Base-by-base conservation (phyloP, 1,140 invertebrate species). In the Zaprionus vittiger region DNA sequence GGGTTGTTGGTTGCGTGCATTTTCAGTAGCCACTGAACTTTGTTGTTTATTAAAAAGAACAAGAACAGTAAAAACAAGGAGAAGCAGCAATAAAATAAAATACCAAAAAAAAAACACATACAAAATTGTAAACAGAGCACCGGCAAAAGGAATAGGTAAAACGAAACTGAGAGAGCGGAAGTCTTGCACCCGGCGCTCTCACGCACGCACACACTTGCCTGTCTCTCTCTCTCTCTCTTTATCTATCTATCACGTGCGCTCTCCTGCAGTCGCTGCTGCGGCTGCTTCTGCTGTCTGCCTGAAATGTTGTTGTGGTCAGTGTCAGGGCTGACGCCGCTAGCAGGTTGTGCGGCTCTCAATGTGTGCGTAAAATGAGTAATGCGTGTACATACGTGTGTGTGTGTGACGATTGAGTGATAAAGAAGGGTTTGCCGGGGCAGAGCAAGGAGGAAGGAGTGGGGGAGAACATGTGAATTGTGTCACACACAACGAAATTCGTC, bases 271-370 rank as follows among this genome's bases (percentile, higher is more conserved):
- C 47, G 41, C 17, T 20, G 20, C n/a, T 22, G 17, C 12, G 15
- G 47, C 49, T 52, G 20, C 22, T 52, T 11, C 22, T 56, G 34
- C 22, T 76, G 68, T 64, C 74, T 73, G 56, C 47, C 38, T 47
- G 34, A 31, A 59, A 66, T 77, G 85, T 86, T 89, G 87, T 74
- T 87, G 83, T 89, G 84, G 84, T 89, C 84, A 89, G 84, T 87
- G 84, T 87, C 84, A 87, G 84, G 86, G 84, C 77, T 77, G 72
- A 17, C 78, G 65, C 70, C 66, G 47, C 80, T 63, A 55, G 72
- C 78, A 85, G 79, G 75, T 79, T 77, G 67, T 49, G 37, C 20
- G 41, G 54, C 14, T 37, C 41, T 24, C 47, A 24, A 64, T 41
- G 47, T 41, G n/a, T 65, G 74, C 37, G 47, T 47, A 47, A 28